Conservation (phyloP, 2,113 vertebrate genomes). For the Anoura caudifer region DNA sequence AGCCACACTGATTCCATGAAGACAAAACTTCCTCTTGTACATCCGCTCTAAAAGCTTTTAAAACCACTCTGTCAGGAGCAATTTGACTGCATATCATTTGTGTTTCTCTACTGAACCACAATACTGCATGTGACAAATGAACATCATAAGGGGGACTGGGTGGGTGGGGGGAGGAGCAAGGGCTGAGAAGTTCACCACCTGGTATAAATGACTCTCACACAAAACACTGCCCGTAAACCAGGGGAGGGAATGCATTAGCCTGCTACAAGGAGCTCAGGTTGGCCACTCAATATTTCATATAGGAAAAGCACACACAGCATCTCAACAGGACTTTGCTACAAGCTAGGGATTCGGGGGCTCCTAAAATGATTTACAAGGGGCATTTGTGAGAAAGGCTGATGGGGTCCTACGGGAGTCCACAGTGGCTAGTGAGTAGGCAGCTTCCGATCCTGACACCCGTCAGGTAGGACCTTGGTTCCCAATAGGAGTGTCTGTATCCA, state of each 20-base stretch:
- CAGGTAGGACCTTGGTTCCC: not conserved
- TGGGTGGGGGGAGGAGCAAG: not conserved
- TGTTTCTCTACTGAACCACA: conserved; percentile 60
- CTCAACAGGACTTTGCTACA: conserved; percentile 29
- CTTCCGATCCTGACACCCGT: not conserved
- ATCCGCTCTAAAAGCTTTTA: conserved; percentile 83
- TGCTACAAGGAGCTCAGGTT: conserved; percentile 15
- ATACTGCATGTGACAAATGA: conserved; percentile 62
- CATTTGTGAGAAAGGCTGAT: not conserved
- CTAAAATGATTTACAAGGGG: not conserved
- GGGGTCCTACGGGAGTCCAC: not conserved
- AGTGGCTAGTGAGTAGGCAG: not conserved
- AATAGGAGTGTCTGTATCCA: not conserved
- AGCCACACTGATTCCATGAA: conserved; percentile 77
- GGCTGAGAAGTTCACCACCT: conserved; percentile 25
- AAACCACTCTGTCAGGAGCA: conserved; percentile 81
- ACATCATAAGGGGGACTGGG: not conserved
- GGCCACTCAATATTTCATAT: conserved; percentile 67
- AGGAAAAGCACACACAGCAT: conserved; percentile 51
- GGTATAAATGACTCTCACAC: conserved; percentile 61
- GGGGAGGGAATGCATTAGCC: conserved; percentile 18
- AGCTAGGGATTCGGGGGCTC: not conserved
- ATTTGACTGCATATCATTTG: conserved; percentile 82
- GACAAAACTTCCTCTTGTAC: conserved; percentile 79
- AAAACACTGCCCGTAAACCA: conserved; percentile 58